Base-by-base conservation (phyloP, 1,140 invertebrate species). In the Harpegnathos saltator region DNA sequence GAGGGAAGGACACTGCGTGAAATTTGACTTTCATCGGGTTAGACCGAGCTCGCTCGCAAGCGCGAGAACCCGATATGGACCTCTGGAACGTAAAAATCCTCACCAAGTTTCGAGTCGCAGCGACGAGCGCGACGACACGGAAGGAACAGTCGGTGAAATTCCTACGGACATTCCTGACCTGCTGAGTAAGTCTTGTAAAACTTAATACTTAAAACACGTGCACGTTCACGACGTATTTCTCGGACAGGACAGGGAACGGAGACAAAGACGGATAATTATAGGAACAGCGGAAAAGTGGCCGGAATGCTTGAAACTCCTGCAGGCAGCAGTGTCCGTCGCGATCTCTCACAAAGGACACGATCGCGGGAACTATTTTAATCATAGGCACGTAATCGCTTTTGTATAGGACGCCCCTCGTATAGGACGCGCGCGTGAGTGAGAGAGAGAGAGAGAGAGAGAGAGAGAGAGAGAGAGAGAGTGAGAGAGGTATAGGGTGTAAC, bases 81-180 rank as follows among this genome's bases (percentile, higher is more conserved):
- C 5, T 1, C 29, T 15, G 29, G 48, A 54, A 33, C 14, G 12
- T 65, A 38, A 38, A 77, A 66, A 33, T 66, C 29, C n/a, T n/a
- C 62, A 80, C 44, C 19, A 80, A 80, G 63, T 12, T 33, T 77
- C 66, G 66, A 80, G 24, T 80, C n/a, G n/a, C n/a, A 80, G 17
- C 19, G 69, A 80, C 12, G 38, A 75, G 38, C 48, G 52, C 65
- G 22, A 80, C 19, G 11, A 71, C 65, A 58, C n/a, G 52, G 15
- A 58, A 71, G 52, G n/a, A 71, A 80, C 52, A 56, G 22, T 56
- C 75, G n/a, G 52, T 56, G 29, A 17, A 56, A 78, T 65, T 78
- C 52, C 17, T 65, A 22, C 66, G 24, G n/a, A 24, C 12, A 80
- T 80, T 71, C 22, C 14, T 0, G 29, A 58, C 63, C 14, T 29